These are phyloP conservation scores for Chiridota heheva DNA, from an alignment of 35 echinoderm and acorn worm species.

Conservation along the genomic window DNA sequence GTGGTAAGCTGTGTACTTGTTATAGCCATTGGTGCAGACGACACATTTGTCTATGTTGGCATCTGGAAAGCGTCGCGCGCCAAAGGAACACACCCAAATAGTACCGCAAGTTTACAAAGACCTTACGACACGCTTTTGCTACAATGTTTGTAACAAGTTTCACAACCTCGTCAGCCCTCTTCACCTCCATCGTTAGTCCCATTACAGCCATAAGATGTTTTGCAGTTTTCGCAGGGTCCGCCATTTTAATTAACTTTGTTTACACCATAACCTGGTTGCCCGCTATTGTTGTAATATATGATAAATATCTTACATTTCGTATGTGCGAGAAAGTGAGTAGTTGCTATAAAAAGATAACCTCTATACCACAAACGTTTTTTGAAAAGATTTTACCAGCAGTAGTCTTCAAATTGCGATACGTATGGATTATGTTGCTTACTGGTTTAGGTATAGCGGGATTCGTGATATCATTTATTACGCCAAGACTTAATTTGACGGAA, in stretches of 20 bases:
- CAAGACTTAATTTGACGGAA: slow-evolving; percentile 54
- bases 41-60: slow-evolving; percentile 83
- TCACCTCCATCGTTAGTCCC: slow-evolving; percentile 55
- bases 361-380: slow-evolving; percentile 19
- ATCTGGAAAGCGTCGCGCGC: slow-evolving; percentile 45
- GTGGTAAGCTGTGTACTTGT: slow-evolving; percentile 57
- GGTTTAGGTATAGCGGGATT: slow-evolving; percentile 47
- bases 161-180: slow-evolving; percentile 80
- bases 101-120: slow-evolving; percentile 31
- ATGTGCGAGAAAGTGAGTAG: neutral
- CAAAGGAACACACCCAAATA: neutral
- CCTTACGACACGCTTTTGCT: slow-evolving; percentile 57
- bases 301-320: slow-evolving; percentile 33
- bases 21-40: slow-evolving; percentile 87
- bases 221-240: slow-evolving; percentile 66
- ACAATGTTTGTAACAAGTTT: slow-evolving; percentile 94
- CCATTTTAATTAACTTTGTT: slow-evolving; percentile 75
- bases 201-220: slow-evolving; percentile 81
- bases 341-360: neutral
- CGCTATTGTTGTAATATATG: slow-evolving; percentile 68
- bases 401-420: slow-evolving; percentile 60
- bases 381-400: slow-evolving; percentile 55
- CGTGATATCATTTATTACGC: slow-evolving; percentile 50
- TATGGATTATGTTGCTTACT: slow-evolving; percentile 61
- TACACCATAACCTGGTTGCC: slow-evolving; percentile 83